These are phyloP conservation scores for Temnothorax nylanderi DNA, from an alignment of 1,140 invertebrate genomes.

Conservation along the genomic window DNA sequence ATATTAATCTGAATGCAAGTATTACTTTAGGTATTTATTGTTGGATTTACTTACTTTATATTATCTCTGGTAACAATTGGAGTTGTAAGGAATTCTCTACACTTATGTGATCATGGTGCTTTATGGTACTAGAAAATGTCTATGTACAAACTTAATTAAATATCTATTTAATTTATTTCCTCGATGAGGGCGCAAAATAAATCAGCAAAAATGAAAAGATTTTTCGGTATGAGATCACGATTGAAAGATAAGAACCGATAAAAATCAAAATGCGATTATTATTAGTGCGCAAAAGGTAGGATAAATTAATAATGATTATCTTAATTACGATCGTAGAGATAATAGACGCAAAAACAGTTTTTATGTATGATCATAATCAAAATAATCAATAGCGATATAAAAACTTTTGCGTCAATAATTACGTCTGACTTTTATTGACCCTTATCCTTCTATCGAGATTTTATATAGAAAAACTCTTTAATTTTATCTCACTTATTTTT, in stretches of 20 bases:
- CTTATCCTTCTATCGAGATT: neutral
- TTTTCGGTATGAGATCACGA: neutral
- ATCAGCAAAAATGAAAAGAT: neutral
- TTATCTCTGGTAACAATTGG: neutral
- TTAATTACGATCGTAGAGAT: neutral
- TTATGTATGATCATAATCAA: neutral
- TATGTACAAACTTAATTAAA: neutral
- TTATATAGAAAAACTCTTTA: neutral
- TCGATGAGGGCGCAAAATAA: neutral
- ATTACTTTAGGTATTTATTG: neutral
- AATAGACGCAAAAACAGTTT: neutral
- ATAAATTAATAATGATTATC: neutral
- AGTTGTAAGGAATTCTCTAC: neutral
- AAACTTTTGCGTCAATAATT: neutral
- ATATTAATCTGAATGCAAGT: neutral
- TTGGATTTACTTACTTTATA: neutral
- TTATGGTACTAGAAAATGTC: neutral
- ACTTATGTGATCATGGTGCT: neutral
- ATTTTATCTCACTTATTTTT: slow-evolving; percentile 1
- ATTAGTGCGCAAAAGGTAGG: neutral
- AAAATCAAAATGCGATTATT: neutral
- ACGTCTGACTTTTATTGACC: neutral
- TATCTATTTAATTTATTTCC: neutral
- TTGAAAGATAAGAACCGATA: neutral
- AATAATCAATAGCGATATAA: neutral